These are phyloP conservation scores for Nowickia ferox DNA, from an alignment of 2,888 invertebrate genomes.

Conservation along the genomic window DNA sequence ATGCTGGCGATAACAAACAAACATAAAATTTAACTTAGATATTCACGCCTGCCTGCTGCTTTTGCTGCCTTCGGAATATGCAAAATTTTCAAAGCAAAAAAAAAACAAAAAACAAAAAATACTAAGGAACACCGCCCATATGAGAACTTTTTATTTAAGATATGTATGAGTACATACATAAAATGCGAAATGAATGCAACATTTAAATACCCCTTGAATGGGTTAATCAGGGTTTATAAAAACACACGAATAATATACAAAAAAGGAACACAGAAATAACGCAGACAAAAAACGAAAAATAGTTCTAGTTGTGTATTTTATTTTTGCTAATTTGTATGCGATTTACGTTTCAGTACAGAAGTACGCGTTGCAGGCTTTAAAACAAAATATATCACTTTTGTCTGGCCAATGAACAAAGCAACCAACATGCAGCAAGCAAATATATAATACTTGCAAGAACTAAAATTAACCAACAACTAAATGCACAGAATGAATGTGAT, in stretches of 20 bases:
- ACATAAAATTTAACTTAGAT: slow-evolving; percentile 18
- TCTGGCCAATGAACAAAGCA: slow-evolving; percentile 40
- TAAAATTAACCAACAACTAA: slow-evolving; percentile 33
- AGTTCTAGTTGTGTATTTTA: slow-evolving; percentile 49
- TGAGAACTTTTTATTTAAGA: slow-evolving; percentile 26
- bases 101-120: neutral
- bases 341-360: slow-evolving; percentile 55
- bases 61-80: slow-evolving; percentile 37
- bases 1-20: slow-evolving; percentile 27
- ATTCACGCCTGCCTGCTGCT: slow-evolving; percentile 17
- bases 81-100: slow-evolving; percentile 4
- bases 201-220: slow-evolving; percentile 56
- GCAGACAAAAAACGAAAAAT: slow-evolving; percentile 44
- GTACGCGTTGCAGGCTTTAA: slow-evolving; percentile 58
- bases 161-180: neutral
- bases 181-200: slow-evolving; percentile 23
- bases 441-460: neutral
- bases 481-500: slow-evolving; percentile 11
- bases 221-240: slow-evolving; percentile 62
- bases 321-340: slow-evolving; percentile 69
- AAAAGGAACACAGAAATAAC: slow-evolving; percentile 4
- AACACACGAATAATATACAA: neutral
- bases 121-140: slow-evolving; percentile 54
- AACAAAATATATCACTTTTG: slow-evolving; percentile 66
- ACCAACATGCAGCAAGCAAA: neutral